Conservation (phyloP, 2,888 invertebrate genomes). For the Sminthurinus aureus region DNA sequence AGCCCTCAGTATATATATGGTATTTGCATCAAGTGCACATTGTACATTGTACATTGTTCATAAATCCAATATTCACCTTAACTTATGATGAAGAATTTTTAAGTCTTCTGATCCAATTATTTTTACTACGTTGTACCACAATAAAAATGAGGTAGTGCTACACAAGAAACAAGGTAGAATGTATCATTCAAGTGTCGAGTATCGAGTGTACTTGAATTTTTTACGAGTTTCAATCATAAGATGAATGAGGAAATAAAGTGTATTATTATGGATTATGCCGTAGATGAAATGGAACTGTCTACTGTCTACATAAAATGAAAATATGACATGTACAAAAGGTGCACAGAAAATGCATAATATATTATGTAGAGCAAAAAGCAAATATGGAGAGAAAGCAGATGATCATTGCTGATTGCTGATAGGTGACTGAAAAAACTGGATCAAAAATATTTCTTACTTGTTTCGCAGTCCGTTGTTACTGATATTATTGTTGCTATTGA, state of each 20-base stretch:
- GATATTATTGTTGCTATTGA: slow-evolving; percentile 12
- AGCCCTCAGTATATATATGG: no score
- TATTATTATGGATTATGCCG: no score
- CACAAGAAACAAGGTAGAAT: background rate
- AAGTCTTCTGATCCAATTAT: background rate
- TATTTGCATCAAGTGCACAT: background rate
- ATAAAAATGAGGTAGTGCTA: background rate
- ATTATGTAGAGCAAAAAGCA: no score
- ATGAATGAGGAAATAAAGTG: background rate
- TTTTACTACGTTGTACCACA: background rate
- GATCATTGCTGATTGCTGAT: no score
- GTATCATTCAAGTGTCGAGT: background rate
- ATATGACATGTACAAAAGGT: no score
- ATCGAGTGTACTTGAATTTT: background rate
- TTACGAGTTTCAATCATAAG: background rate
- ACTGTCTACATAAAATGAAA: no score
- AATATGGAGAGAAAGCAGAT: no score
- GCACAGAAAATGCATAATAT: no score
- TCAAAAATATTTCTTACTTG: slow-evolving; percentile 31
- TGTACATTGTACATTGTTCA: background rate
- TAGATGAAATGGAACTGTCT: no score
- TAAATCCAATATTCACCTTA: background rate
- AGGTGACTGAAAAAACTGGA: background rate
- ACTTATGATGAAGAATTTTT: background rate
- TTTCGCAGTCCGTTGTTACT: slow-evolving; percentile 30